These are phyloP conservation scores for Amorpha juglandis DNA, from an alignment of 2,888 invertebrate species.

Conservation along the genomic window DNA sequence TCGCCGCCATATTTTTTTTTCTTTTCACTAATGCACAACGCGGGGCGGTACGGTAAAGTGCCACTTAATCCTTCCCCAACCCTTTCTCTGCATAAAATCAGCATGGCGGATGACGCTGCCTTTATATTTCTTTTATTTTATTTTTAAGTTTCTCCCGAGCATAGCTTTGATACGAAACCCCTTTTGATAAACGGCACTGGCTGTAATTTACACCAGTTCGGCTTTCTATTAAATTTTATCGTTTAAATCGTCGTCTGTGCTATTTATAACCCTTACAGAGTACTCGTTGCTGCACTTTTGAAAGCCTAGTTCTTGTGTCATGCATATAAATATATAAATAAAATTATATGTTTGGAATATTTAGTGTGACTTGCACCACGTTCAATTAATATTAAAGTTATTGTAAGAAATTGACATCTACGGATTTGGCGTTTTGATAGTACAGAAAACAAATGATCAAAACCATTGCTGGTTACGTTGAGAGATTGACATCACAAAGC, in stretches of 20 bases:
- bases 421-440: too few species aligned
- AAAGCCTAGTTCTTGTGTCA: slow-evolving; percentile 12
- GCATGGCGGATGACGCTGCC: slow-evolving; percentile 73
- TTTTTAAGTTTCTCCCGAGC: slow-evolving; percentile 60
- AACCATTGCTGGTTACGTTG: too few species aligned
- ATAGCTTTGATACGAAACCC: slow-evolving; percentile 74
- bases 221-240: slow-evolving; percentile 44
- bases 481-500: too few species aligned
- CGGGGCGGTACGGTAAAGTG: slow-evolving; percentile 78
- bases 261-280: slow-evolving; percentile 2
- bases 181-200: slow-evolving; percentile 63
- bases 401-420: too few species aligned
- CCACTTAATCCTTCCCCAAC: slow-evolving; percentile 77
- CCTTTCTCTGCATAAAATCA: slow-evolving; percentile 73
- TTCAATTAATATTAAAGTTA: too few species aligned
- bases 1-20: slow-evolving; percentile 66
- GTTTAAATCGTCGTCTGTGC: slow-evolving; percentile 14
- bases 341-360: not conserved
- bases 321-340: not conserved
- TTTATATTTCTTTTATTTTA: slow-evolving; percentile 63
- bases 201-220: slow-evolving; percentile 76
- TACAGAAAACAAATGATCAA: too few species aligned
- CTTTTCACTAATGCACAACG: slow-evolving; percentile 59
- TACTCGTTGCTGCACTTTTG: slow-evolving; percentile 19
- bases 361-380: too few species aligned